Conservation (phyloP, 92 coral and sea anemone genomes). For the Palythoa caribaeorum region DNA sequence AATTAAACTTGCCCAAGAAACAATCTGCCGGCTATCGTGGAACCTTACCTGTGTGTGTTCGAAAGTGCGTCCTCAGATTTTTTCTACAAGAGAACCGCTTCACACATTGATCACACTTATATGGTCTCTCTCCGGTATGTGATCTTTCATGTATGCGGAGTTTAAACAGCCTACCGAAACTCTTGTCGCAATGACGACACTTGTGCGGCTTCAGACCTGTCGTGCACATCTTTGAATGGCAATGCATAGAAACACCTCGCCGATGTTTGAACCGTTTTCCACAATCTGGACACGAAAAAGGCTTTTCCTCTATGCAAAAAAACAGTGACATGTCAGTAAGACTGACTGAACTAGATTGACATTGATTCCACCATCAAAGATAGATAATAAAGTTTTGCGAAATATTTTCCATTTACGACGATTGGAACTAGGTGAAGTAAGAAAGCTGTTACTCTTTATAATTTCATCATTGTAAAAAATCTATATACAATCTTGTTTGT, state of each 20-base stretch:
- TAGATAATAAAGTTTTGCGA: too few species aligned
- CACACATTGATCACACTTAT: constrained; percentile 18
- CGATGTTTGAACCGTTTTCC: not conserved
- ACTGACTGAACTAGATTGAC: not conserved
- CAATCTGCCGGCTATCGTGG: too few species aligned
- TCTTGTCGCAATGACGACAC: constrained; percentile 20
- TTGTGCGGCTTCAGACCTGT: not conserved
- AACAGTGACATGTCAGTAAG: not conserved
- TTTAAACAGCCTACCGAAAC: not conserved
- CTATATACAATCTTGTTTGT: too few species aligned
- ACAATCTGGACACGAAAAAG: constrained; percentile 31
- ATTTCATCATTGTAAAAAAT: too few species aligned
- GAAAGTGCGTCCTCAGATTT: constrained; percentile 8
- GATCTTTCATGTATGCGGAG: constrained; percentile 12
- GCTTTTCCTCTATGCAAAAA: not conserved
- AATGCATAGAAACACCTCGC: not conserved
- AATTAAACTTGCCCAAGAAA: too few species aligned
- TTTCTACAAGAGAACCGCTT: constrained; percentile 23
- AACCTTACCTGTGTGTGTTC: constrained; percentile 31
- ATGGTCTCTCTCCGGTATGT: constrained; percentile 35
- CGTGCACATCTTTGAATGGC: not conserved
- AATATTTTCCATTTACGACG: too few species aligned
- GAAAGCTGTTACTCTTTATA: not conserved
- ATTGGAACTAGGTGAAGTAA: not conserved
- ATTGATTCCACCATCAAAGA: too few species aligned